These are phyloP conservation scores for Keiferia lycopersicella DNA, from an alignment of 2,888 invertebrate species.

Conservation along the genomic window DNA sequence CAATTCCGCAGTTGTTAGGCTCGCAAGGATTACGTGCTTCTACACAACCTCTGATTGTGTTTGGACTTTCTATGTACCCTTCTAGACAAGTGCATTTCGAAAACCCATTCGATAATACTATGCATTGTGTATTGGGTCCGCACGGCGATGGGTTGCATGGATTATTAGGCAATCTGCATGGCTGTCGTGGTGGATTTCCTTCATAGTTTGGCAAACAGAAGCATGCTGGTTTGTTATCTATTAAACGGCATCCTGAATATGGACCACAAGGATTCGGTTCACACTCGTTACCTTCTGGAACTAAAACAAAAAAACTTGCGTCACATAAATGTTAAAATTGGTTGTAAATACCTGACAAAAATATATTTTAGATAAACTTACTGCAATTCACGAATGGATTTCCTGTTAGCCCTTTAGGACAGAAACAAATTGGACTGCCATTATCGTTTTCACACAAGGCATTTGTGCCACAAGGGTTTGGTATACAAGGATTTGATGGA, in stretches of 20 bases:
- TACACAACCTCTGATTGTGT: conserved; percentile 92
- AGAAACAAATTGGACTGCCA: conserved; percentile 93
- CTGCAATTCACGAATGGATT: conserved; percentile 95
- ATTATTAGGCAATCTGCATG: conserved; percentile 87
- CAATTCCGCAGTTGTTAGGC: conserved; percentile 89
- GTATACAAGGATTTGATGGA: conserved; percentile 89
- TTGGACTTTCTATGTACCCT: conserved; percentile 92
- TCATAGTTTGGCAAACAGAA: conserved; percentile 94
- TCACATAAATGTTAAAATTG: conserved; percentile 17
- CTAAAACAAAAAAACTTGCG: conserved; percentile 74
- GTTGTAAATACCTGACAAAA: background rate
- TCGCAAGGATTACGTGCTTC: conserved; percentile 90
- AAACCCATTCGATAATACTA: conserved; percentile 88
- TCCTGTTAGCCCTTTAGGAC: conserved; percentile 93
- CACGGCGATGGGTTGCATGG: conserved; percentile 93
- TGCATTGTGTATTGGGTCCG: conserved; percentile 93
- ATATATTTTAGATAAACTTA: conserved; percentile 75
- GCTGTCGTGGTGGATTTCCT: conserved; percentile 88
- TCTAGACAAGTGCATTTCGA: conserved; percentile 93
- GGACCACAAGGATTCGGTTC: conserved; percentile 91
- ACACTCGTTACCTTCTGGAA: conserved; percentile 93
- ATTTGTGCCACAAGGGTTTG: conserved; percentile 93
- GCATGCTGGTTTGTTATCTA: conserved; percentile 88
- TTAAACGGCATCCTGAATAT: conserved; percentile 90
- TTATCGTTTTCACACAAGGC: conserved; percentile 92